phyloP scores from a whole-genome alignment of 2,113 vertebrate genomes.

The Orycteropus afer region DNA sequence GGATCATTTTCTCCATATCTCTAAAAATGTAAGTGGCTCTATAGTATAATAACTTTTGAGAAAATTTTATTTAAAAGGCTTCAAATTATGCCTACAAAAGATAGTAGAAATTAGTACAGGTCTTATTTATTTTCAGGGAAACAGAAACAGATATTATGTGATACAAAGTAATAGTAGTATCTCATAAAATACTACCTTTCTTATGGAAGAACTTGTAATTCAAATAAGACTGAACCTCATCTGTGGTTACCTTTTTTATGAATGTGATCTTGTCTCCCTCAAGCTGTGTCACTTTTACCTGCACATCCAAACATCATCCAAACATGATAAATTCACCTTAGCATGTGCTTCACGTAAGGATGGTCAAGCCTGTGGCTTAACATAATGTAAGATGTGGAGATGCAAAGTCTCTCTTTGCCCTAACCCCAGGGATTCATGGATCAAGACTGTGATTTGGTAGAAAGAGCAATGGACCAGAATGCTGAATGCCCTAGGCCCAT shows the following conservation, averaged over 20 bases:
- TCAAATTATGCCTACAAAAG: conserved; percentile 11
- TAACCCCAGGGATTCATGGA: background rate
- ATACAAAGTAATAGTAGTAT: conserved; percentile 17
- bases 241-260: conserved; percentile 34
- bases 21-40: background rate
- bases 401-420: background rate
- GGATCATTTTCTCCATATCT: background rate
- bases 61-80: background rate
- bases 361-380: background rate
- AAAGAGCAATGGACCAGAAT: background rate
- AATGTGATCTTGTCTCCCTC: conserved; percentile 27
- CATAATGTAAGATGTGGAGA: background rate
- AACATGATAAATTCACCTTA: conserved; percentile 63
- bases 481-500: background rate
- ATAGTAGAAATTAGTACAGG: background rate
- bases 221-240: background rate
- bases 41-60: background rate
- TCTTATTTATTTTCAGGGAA: conserved; percentile 39
- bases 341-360: conserved; percentile 40
- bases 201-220: background rate
- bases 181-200: conserved; percentile 30
- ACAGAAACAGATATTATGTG: conserved; percentile 41
- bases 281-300: conserved; percentile 53
- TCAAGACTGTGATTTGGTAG: background rate
- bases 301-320: conserved; percentile 59